Evolutionary conservation across 2,888 invertebrate genomes (phyloP).

Genomic region (Dicranocentrus wangi): DNA sequence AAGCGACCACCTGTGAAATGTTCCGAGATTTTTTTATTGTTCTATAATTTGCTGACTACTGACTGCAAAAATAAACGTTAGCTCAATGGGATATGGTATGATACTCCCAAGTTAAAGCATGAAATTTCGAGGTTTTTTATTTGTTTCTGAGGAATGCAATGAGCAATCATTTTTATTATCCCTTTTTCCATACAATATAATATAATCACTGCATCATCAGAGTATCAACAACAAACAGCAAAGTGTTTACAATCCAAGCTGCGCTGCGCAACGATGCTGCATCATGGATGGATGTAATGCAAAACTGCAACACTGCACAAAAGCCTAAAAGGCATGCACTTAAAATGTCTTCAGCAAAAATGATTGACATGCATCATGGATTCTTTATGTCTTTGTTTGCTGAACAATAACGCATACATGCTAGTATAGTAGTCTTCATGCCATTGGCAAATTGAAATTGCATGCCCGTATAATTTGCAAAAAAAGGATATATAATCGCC

Average conservation of each 20-base stretch:
- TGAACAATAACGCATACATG: constrained; percentile 16
- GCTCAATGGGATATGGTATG: constrained; percentile 8
- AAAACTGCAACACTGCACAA: constrained; percentile 11
- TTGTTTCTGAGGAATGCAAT: constrained; percentile 23
- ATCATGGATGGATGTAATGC: neutral
- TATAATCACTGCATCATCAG: constrained; percentile 14
- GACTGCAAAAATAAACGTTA: constrained; percentile 11
- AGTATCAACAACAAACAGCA: constrained; percentile 9
- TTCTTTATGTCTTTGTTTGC: constrained; percentile 52
- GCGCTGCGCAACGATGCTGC: too few relatives aligned
- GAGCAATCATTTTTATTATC: neutral
- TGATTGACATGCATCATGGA: constrained; percentile 47
- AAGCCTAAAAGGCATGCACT: neutral
- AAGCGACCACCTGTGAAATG: constrained; percentile 65
- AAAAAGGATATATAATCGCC: constrained; percentile 14
- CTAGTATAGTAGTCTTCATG: constrained; percentile 7
- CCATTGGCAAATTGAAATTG: constrained; percentile 47
- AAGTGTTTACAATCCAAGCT: too few relatives aligned
- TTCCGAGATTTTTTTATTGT: constrained; percentile 53
- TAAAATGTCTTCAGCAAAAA: constrained; percentile 34
- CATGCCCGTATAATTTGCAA: constrained; percentile 24
- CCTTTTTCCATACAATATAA: constrained; percentile 4
- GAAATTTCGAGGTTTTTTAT: constrained; percentile 19
- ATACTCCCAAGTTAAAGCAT: constrained; percentile 12
- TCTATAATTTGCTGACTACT: constrained; percentile 40